A percentile compares a stretch with the other conserved stretches of the same genome.
phyloP scores from a whole-genome alignment of 2,888 invertebrate genomes.

The Exocentrus adspersus region DNA sequence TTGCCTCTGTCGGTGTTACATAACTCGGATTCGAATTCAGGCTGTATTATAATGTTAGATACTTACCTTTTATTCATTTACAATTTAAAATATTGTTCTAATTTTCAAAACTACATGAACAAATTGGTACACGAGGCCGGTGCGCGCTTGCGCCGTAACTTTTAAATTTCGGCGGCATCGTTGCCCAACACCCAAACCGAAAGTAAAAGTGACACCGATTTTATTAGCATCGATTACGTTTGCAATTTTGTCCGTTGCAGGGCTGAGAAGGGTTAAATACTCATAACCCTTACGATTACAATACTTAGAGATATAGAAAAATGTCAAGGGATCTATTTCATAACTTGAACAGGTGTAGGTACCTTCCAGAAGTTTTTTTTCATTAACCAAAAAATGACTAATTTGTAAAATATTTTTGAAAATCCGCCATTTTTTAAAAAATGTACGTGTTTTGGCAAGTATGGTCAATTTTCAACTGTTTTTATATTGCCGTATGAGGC shows the following conservation, averaged over 20 bases:
- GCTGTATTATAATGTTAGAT: conserved; percentile 40
- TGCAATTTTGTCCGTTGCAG: background rate
- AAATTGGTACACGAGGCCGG: background rate
- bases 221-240: conserved; percentile 10
- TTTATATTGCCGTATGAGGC: too few relatives aligned
- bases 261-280: too few relatives aligned
- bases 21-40: conserved; percentile 49
- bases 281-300: too few relatives aligned
- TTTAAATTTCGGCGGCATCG: conserved; percentile 43
- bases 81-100: conserved; percentile 34
- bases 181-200: conserved; percentile 26
- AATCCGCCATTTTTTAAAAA: too few relatives aligned
- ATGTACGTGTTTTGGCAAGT: too few relatives aligned
- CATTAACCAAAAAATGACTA: too few relatives aligned
- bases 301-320: background rate
- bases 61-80: conserved; percentile 43
- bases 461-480: too few relatives aligned
- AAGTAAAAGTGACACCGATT: conserved; percentile 34
- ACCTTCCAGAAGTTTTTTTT: too few relatives aligned
- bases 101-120: conserved; percentile 29
- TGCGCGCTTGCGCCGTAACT: conserved; percentile 37
- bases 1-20: conserved; percentile 52
- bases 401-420: too few relatives aligned
- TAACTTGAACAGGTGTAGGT: background rate
- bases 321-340: background rate